Evolutionary conservation across 1,140 invertebrate genomes (phyloP), one percentile per base, ranked within the genome.

Genomic region (Daktulosphaira vitifoliae): DNA sequence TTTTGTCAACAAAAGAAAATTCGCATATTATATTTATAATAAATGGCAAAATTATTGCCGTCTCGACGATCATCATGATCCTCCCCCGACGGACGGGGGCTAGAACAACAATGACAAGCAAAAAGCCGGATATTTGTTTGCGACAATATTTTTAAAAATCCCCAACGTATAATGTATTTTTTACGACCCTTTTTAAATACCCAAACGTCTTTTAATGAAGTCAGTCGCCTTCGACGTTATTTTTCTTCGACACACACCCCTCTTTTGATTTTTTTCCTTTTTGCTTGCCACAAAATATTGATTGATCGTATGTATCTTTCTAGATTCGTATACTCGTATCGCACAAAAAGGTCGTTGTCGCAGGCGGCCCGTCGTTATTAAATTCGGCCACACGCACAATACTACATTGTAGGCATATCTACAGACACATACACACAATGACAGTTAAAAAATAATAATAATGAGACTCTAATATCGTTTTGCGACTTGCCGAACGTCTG

Each of bases 121-220:
- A 46, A 62, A 62, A 33, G 26, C 56, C 16, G 25, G 16, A 62
- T 62, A 62, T 62, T 62, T 62, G 56, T 62, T 62, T 62, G 56
- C 26, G 56, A 62, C 56, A 48, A 48, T 33, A 62, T 62, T 62
- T 33, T 62, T 59, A 59, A 59, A 46, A 59, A 59, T 42, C 39
- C 39, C 37, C 7, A 1, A 33, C 7, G 16, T 13, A 46, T 62
- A 62, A 62, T 62, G 56, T 16, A 48, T 62, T 62, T 62, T 62
- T 62, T 62, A 62, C n/a, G 56, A 62, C 25, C 56, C 56, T 62
- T 62, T 62, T 62, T 26, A 25, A 18, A 33, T 9, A 46, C 39
- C 25, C 56, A 48, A 62, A 62, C 56, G 56, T 48, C 25, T 62
- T 62, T 62, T 62, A 62, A 62, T 62, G 56, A 62, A 62, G 56